phyloP scores from a whole-genome alignment of 2,888 invertebrate genomes.

The Drosophila ustulata region DNA sequence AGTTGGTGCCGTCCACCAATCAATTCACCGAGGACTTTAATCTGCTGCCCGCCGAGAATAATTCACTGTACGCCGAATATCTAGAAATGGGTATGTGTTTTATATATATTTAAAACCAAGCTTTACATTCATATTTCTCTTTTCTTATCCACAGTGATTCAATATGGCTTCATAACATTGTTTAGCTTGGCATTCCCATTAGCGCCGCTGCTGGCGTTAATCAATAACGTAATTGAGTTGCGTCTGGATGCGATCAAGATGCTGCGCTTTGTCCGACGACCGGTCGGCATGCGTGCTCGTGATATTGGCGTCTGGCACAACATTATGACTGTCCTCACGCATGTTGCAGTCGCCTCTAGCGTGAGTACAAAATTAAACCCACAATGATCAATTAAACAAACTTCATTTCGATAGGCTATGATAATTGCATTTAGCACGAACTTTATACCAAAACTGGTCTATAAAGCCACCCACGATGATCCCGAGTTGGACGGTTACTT shows the following conservation, averaged over 20 bases:
- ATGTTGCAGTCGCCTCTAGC: slow-evolving; percentile 91
- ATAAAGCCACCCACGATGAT: slow-evolving; percentile 85
- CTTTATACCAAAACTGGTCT: slow-evolving; percentile 92
- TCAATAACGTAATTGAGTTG: slow-evolving; percentile 94
- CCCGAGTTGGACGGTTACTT: slow-evolving; percentile 88
- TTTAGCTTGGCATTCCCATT: slow-evolving; percentile 95
- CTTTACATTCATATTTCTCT: neutral
- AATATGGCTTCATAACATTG: slow-evolving; percentile 94
- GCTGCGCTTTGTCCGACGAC: slow-evolving; percentile 90
- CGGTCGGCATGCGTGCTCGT: slow-evolving; percentile 90
- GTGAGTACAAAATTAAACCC: slow-evolving; percentile 85
- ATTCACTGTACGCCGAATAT: slow-evolving; percentile 92
- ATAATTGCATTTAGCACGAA: slow-evolving; percentile 94
- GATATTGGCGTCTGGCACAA: slow-evolving; percentile 93
- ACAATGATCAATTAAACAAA: no score
- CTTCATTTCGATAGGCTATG: slow-evolving; percentile 87
- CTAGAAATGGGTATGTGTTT: slow-evolving; percentile 90
- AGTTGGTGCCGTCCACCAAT: slow-evolving; percentile 86
- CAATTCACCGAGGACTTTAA: slow-evolving; percentile 92
- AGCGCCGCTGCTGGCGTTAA: slow-evolving; percentile 92
- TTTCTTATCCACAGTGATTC: slow-evolving; percentile 87
- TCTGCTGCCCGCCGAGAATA: slow-evolving; percentile 87
- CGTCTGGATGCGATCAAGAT: slow-evolving; percentile 93
- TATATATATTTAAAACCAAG: neutral
- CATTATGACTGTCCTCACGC: slow-evolving; percentile 90